phyloP scores from a whole-genome alignment of 2,888 invertebrate species.

The Caradrina kadenii region DNA sequence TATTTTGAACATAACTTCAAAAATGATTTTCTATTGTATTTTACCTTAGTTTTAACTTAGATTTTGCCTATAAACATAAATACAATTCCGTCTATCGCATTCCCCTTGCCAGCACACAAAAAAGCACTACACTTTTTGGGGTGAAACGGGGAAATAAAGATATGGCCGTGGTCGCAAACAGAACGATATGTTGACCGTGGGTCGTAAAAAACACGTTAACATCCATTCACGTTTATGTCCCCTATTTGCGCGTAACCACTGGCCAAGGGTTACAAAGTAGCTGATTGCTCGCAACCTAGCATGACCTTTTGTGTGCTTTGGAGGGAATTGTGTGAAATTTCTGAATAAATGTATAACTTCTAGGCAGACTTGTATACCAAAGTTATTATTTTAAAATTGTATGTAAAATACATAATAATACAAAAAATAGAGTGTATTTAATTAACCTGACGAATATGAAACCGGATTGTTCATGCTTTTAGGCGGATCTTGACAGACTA shows the following conservation, averaged over 20 bases:
- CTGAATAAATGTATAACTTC: neutral
- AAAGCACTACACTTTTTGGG: slow-evolving; percentile 77
- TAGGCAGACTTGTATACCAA: neutral
- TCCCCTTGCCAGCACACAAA: slow-evolving; percentile 64
- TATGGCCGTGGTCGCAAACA: slow-evolving; percentile 87
- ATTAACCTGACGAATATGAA: too few species aligned
- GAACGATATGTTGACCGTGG: slow-evolving; percentile 87
- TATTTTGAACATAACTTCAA: neutral
- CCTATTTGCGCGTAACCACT: slow-evolving; percentile 86
- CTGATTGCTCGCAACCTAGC: slow-evolving; percentile 83
- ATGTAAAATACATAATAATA: neutral
- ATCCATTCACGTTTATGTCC: slow-evolving; percentile 90
- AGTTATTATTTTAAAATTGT: neutral
- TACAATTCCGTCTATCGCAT: slow-evolving; percentile 43
- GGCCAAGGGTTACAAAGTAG: slow-evolving; percentile 83
- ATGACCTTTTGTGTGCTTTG: slow-evolving; percentile 72
- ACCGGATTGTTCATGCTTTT: too few species aligned
- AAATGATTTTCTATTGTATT: too few species aligned
- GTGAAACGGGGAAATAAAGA: slow-evolving; percentile 84
- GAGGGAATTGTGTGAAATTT: slow-evolving; percentile 29
- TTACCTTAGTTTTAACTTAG: neutral
- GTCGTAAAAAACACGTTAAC: slow-evolving; percentile 91
- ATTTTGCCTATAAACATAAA: slow-evolving; percentile 44
- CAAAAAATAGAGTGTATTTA: neutral
- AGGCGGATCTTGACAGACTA: too few species aligned